Base-by-base conservation (phyloP, 2,113 vertebrate species). In the Scomber japonicus region DNA sequence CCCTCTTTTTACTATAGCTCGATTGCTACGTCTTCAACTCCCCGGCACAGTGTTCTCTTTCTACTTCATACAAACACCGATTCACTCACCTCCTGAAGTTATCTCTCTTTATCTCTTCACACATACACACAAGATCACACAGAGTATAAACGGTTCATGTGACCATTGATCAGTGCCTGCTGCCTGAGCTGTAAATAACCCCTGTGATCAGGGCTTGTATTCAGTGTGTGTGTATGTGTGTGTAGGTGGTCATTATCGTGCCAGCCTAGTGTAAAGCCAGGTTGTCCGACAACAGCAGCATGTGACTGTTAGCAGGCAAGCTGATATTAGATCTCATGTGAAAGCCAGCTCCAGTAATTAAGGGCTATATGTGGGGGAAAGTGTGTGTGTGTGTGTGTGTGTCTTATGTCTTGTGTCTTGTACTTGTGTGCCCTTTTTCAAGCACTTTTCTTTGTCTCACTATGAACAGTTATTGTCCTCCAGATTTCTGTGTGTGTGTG, bases 211-310 rank as follows among this genome's bases (percentile, higher is more conserved):
- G 65, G 67, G 57, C 21, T n/a, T 57, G 61, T 49, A 40, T 27
- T 50, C 7, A 4, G 66, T 68, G 35, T 61, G 24, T 27, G 24
- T 27, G 24, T 27, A 27, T 27, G 24, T 27, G 40, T 3, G 54
- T 11, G 16, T 31, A 1, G 15, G 27, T 48, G 71, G 77, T 75
- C 53, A 73, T 85, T 83, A 67, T 46, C 56, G 51, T 84, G 64
- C 27, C 73, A 84, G 74, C 11, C 59, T 78, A 57, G 85, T 82
- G 79, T 73, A 71, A 80, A 89, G 82, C 76, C 79, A 71, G 77
- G 55, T 75, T 68, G 66, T 76, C 60, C 9, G 74, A 76, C 65
- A 83, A 69, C 71, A 80, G 59, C 60, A 85, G 46, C 89, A 81
- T 91, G 86, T 80, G 79, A 86, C 88, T 56, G 45, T 75, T 71